Percentiles rank a stretch among this genome's conserved stretches.
These are phyloP conservation scores for Lissonota sp. DNA, from an alignment of 2,888 invertebrate genomes.

Conservation along the genomic window DNA sequence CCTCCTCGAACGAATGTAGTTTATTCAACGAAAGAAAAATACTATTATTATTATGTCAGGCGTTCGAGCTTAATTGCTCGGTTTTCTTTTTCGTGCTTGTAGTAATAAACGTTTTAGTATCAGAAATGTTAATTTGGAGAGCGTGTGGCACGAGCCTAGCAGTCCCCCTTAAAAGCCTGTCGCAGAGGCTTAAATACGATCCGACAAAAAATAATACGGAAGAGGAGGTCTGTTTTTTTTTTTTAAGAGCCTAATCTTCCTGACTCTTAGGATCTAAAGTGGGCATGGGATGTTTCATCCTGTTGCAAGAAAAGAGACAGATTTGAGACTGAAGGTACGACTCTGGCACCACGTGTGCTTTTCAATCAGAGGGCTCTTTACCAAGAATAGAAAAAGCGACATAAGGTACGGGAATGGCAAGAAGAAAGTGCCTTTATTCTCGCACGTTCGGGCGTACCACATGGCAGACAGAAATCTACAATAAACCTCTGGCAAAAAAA, in stretches of 20 bases:
- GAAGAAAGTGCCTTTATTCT: constrained; percentile 52
- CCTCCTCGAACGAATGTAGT: too few relatives aligned
- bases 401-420: constrained; percentile 9
- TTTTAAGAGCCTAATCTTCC: neutral
- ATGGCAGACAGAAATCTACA: constrained; percentile 45
- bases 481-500: neutral
- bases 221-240: constrained; percentile 24
- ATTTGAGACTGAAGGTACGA: constrained; percentile 16
- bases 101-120: constrained; percentile 4
- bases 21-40: neutral
- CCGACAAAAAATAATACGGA: constrained; percentile 48
- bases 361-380: constrained; percentile 29
- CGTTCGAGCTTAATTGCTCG: neutral
- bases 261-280: constrained; percentile 18
- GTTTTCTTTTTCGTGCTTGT: constrained; percentile 4
- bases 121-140: neutral
- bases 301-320: constrained; percentile 8
- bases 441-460: constrained; percentile 52
- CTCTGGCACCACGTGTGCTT: constrained; percentile 45
- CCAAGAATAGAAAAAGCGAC: constrained; percentile 47
- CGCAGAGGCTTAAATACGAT: constrained; percentile 27
- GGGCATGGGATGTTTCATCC: constrained; percentile 1
- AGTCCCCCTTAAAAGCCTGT: constrained; percentile 15
- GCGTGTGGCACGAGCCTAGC: neutral
- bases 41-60: neutral